A percentile compares a stretch with the other conserved stretches of the same genome.
phyloP scores from a whole-genome alignment of 2,888 invertebrate species.

The Acronicta aceris region DNA sequence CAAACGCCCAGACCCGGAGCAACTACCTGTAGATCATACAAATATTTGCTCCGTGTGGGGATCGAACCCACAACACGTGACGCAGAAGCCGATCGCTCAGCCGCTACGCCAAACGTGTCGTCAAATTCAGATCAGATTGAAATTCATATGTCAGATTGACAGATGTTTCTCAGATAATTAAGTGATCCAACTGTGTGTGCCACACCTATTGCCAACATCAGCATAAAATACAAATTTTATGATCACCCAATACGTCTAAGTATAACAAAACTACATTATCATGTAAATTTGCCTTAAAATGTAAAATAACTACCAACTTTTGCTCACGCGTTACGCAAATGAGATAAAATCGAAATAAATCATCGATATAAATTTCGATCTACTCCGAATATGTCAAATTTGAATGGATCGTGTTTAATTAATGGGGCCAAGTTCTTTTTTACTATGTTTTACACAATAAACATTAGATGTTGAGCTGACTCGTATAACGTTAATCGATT shows the following conservation, averaged over 20 bases:
- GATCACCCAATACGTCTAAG: conserved; percentile 4
- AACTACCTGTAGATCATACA: no score
- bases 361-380: conserved; percentile 23
- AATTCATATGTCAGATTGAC: not conserved
- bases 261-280: conserved; percentile 45
- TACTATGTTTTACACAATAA: conserved; percentile 39
- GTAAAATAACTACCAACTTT: conserved; percentile 11
- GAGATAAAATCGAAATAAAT: conserved; percentile 40
- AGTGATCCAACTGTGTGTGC: no score
- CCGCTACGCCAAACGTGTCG: no score
- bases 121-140: not conserved
- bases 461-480: not conserved
- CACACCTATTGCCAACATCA: conserved; percentile 5
- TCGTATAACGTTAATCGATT: not conserved
- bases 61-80: no score
- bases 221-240: conserved; percentile 5
- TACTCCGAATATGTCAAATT: conserved; percentile 53
- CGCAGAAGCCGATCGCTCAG: no score
- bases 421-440: conserved; percentile 42
- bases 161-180: not conserved
- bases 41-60: no score
- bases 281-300: conserved; percentile 37
- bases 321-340: conserved; percentile 28
- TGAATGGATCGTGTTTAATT: conserved; percentile 16
- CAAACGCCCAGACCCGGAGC: no score